Conservation (phyloP, 2,113 vertebrate species). For the Pterocles burchelli region DNA sequence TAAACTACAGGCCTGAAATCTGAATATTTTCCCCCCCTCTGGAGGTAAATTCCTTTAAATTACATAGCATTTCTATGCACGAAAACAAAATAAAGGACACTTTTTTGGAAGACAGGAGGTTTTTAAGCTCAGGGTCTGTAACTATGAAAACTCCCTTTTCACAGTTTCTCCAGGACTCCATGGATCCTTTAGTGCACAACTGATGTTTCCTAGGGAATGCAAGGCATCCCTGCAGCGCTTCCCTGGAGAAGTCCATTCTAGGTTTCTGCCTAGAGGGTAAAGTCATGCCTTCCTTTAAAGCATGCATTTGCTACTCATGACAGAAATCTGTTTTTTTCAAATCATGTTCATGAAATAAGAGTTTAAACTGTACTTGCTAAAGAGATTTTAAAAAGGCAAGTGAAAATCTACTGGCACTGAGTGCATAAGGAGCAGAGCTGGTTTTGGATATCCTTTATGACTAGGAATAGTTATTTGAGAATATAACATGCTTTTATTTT, state of each 20-base stretch:
- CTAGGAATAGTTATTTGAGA: neutral
- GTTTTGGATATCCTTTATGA: neutral
- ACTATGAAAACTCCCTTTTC: neutral
- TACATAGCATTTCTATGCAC: neutral
- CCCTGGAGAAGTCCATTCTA: neutral
- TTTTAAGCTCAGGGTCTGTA: neutral
- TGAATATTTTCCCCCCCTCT: neutral
- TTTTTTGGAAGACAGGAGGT: neutral
- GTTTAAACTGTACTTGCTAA: neutral
- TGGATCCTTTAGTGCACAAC: neutral
- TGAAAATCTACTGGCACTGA: neutral
- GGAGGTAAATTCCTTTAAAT: neutral
- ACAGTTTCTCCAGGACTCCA: neutral
- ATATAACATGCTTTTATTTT: neutral
- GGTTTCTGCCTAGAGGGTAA: neutral
- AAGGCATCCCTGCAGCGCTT: neutral
- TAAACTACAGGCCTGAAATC: neutral
- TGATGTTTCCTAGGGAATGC: neutral
- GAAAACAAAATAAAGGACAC: neutral
- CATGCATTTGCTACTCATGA: neutral
- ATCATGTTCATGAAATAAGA: neutral
- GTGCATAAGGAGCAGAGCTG: neutral
- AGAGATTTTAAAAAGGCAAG: neutral
- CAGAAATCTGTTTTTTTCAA: neutral
- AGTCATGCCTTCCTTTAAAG: neutral